These are phyloP conservation scores for Ciona savignyi DNA, from an alignment of 23 tunicate genomes.

Conservation along the genomic window DNA sequence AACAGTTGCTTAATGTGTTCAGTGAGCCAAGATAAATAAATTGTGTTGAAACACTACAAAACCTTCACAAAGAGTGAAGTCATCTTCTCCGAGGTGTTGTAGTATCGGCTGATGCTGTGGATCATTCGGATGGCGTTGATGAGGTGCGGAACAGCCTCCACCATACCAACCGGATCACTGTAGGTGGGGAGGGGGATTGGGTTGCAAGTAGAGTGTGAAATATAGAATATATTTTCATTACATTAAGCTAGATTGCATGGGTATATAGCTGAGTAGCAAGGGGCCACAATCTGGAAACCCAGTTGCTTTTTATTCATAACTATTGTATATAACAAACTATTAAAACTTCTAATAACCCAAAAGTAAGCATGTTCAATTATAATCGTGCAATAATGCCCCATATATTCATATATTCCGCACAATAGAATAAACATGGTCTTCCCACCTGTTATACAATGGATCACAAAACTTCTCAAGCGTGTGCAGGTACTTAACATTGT, in stretches of 20 bases:
- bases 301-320: too few species aligned
- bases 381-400: neutral
- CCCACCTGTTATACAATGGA: conserved; percentile 88
- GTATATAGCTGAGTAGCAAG: neutral
- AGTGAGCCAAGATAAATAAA: too few species aligned
- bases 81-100: conserved; percentile 97
- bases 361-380: too few species aligned
- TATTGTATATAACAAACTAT: too few species aligned
- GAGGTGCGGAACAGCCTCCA: conserved; percentile 77
- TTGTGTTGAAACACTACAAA: too few species aligned
- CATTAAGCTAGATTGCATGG: neutral
- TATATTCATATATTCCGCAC: neutral
- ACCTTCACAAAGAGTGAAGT: conserved; percentile 96
- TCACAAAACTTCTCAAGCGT: conserved; percentile 90
- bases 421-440: neutral
- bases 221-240: neutral
- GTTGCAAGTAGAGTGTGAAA: neutral
- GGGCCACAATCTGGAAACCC: too few species aligned
- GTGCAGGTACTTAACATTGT: conserved; percentile 87
- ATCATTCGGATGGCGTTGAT: conserved; percentile 95
- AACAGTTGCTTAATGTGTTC: too few species aligned
- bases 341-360: too few species aligned
- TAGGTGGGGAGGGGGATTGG: neutral
- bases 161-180: conserved; percentile 94
- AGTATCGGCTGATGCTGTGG: conserved; percentile 92